Evolutionary conservation across 2,888 invertebrate genomes (phyloP).

Genomic region (Cryptophagus acutangulus): DNA sequence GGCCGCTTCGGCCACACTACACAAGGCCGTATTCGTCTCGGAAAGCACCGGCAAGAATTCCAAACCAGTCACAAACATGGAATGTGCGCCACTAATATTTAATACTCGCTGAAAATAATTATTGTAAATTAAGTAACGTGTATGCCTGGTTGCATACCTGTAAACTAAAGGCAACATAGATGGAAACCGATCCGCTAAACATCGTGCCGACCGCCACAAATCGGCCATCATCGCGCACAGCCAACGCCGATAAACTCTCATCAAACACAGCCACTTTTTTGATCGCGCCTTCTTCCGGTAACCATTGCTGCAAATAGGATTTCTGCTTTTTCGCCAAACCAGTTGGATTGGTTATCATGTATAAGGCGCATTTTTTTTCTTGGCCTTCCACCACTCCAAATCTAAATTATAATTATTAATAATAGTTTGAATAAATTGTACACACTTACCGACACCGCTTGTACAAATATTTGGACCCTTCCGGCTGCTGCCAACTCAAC

Average conservation of each 20-base stretch:
- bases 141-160: constrained; percentile 53
- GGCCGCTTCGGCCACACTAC: constrained; percentile 77
- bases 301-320: constrained; percentile 78
- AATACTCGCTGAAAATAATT: constrained; percentile 63
- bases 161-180: constrained; percentile 87
- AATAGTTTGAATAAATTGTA: constrained; percentile 6
- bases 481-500: constrained; percentile 70
- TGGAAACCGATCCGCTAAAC: constrained; percentile 86
- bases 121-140: constrained; percentile 4
- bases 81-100: constrained; percentile 80
- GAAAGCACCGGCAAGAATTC: constrained; percentile 78
- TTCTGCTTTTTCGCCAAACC: constrained; percentile 65
- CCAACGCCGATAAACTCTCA: constrained; percentile 78
- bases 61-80: constrained; percentile 95
- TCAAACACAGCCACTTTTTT: constrained; percentile 56
- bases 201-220: constrained; percentile 92
- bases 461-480: constrained; percentile 74
- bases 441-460: constrained; percentile 68
- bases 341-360: constrained; percentile 76
- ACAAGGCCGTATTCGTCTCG: constrained; percentile 67
- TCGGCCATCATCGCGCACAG: constrained; percentile 85
- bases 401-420: constrained; percentile 40
- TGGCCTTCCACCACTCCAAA: constrained; percentile 70
- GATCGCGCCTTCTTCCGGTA: constrained; percentile 57
- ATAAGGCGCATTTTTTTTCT: constrained; percentile 62